Evolutionary conservation across 2,113 vertebrate genomes (phyloP).

Genomic region (Salvelinus alpinus): DNA sequence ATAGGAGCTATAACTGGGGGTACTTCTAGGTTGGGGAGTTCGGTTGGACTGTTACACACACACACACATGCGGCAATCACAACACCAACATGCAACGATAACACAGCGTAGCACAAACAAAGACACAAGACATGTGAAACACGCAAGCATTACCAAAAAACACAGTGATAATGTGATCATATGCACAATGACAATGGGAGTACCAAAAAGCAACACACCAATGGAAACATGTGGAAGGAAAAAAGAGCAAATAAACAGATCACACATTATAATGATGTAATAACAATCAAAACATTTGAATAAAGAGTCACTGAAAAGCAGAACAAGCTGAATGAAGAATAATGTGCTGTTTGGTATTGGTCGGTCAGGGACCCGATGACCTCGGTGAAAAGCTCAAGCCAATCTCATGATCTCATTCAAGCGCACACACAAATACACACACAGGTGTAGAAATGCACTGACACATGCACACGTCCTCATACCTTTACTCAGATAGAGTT

Average conservation of each 20-base stretch:
- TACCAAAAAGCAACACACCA: not conserved
- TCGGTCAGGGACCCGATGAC: too few relatives aligned
- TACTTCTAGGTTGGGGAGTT: constrained; percentile 11
- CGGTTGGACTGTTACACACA: constrained; percentile 39
- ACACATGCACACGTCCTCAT: not conserved
- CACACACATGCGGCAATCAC: constrained; percentile 1
- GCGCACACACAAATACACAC: not conserved
- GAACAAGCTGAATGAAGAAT: not conserved
- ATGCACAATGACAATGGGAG: not conserved
- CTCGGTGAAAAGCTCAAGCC: too few relatives aligned
- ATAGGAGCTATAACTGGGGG: constrained; percentile 6
- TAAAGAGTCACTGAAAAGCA: not conserved
- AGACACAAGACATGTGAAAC: not conserved
- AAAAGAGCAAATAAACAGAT: constrained; percentile 4
- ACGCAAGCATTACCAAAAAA: too few relatives aligned
- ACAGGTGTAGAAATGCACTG: not conserved
- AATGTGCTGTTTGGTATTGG: too few relatives aligned
- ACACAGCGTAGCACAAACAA: not conserved
- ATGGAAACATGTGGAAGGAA: not conserved
- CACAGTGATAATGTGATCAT: too few relatives aligned
- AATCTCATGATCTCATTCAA: not conserved
- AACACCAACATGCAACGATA: not conserved
- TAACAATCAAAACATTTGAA: constrained; percentile 1
- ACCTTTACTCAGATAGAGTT: too few relatives aligned
- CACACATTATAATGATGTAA: not conserved